Evolutionary conservation across 1,140 invertebrate genomes (phyloP).

Genomic region (Acyrthosiphon pisum): DNA sequence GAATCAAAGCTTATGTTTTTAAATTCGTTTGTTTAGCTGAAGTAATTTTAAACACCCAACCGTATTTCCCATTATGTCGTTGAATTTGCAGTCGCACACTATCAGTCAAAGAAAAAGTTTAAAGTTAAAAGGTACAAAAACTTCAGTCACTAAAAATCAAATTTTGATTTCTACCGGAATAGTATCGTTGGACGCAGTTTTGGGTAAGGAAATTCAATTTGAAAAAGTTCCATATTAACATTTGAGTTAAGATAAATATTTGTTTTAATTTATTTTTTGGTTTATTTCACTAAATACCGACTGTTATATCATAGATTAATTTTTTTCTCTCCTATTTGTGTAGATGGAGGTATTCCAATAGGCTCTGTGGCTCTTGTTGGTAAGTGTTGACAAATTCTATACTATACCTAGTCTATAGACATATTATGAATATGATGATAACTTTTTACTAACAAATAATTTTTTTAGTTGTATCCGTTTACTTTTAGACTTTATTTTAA

Average conservation of each 20-base stretch:
- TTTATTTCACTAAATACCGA: background rate
- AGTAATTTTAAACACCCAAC: background rate
- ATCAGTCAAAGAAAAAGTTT: slow-evolving; percentile 54
- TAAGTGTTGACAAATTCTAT: background rate
- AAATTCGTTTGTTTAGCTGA: background rate
- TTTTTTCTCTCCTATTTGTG: background rate
- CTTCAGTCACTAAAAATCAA: slow-evolving; percentile 50
- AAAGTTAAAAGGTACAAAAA: slow-evolving; percentile 48
- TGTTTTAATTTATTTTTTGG: background rate
- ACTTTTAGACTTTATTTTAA: background rate
- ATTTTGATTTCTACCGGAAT: slow-evolving; percentile 45
- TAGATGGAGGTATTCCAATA: slow-evolving; percentile 49
- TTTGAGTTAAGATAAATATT: background rate
- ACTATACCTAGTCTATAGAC: background rate
- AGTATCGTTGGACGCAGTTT: background rate
- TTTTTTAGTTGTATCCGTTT: background rate
- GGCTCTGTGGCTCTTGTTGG: slow-evolving; percentile 30
- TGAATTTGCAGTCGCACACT: slow-evolving; percentile 20
- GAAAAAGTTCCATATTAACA: background rate
- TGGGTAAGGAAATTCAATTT: background rate
- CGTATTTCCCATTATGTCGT: background rate
- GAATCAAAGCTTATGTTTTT: background rate
- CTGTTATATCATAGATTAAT: background rate
- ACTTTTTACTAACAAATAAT: background rate
- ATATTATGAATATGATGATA: background rate